Percentiles rank a stretch among this genome's conserved stretches.
phyloP scores from a whole-genome alignment of 2,113 vertebrate genomes.

The Accipiter virgatus region DNA sequence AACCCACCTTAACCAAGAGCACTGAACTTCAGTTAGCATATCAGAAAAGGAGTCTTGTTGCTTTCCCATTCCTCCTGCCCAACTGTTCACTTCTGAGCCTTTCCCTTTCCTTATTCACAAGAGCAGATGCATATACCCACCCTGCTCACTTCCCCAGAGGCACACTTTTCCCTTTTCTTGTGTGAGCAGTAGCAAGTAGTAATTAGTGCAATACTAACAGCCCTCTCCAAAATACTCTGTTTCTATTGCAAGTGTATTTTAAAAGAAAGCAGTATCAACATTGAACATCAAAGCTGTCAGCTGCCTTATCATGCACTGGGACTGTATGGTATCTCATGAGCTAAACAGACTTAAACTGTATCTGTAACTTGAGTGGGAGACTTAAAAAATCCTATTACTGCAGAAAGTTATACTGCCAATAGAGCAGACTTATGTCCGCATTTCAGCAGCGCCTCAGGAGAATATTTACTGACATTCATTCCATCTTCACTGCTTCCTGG shows the following conservation, averaged over 20 bases:
- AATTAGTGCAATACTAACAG: neutral
- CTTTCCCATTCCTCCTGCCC: neutral
- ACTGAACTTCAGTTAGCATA: neutral
- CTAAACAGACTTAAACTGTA: neutral
- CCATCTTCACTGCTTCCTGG: neutral
- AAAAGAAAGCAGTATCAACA: neutral
- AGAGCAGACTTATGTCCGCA: neutral
- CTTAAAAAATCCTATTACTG: neutral
- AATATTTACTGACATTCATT: neutral
- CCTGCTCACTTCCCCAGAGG: neutral
- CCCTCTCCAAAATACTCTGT: neutral
- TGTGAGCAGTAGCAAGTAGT: neutral
- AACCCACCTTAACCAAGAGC: neutral
- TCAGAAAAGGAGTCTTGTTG: neutral
- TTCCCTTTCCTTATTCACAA: neutral
- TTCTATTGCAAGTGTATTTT: neutral
- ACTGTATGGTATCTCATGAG: neutral
- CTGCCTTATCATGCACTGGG: neutral
- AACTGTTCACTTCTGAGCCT: neutral
- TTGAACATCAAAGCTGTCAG: neutral
- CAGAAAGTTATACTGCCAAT: neutral
- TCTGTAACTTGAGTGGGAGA: neutral
- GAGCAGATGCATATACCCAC: neutral
- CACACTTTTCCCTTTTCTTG: neutral
- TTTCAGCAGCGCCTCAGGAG: neutral